These are phyloP conservation scores for Agriopis leucophaearia DNA, from an alignment of 2,888 invertebrate genomes.

Conservation along the genomic window DNA sequence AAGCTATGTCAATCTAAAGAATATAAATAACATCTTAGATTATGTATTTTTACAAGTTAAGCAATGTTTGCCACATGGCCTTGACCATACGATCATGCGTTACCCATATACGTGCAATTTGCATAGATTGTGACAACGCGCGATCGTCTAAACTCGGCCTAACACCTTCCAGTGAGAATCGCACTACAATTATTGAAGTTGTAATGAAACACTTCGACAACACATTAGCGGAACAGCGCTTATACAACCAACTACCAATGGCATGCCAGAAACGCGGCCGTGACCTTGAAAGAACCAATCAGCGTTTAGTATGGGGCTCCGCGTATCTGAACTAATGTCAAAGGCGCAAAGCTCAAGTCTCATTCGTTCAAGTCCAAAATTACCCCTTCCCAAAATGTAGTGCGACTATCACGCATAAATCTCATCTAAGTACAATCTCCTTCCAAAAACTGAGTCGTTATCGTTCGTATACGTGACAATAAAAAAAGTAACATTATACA, in stretches of 20 bases:
- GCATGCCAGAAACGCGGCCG: too few relatives aligned
- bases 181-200: conserved; percentile 8
- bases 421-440: conserved; percentile 23
- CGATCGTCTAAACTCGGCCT: conserved; percentile 13
- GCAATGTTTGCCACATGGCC: conserved; percentile 3
- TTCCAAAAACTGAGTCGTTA: conserved; percentile 29
- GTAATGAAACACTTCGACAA: not conserved
- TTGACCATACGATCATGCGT: conserved; percentile 6
- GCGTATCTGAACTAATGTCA: not conserved
- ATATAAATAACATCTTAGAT: conserved; percentile 27
- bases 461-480: conserved; percentile 41
- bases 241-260: not conserved
- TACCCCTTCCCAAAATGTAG: too few relatives aligned
- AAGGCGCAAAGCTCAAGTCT: too few relatives aligned
- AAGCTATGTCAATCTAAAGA: conserved; percentile 29
- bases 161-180: conserved; percentile 5
- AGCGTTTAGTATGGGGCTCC: not conserved
- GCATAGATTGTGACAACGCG: not conserved
- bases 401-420: conserved; percentile 12
- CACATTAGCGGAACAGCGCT: not conserved
- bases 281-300: not conserved
- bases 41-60: conserved; percentile 24
- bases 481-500: conserved; percentile 25
- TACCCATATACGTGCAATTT: not conserved
- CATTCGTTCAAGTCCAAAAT: too few relatives aligned